These are phyloP conservation scores for Notarius quadriscutis DNA, from an alignment of 2,113 vertebrate species.

Conservation along the genomic window DNA sequence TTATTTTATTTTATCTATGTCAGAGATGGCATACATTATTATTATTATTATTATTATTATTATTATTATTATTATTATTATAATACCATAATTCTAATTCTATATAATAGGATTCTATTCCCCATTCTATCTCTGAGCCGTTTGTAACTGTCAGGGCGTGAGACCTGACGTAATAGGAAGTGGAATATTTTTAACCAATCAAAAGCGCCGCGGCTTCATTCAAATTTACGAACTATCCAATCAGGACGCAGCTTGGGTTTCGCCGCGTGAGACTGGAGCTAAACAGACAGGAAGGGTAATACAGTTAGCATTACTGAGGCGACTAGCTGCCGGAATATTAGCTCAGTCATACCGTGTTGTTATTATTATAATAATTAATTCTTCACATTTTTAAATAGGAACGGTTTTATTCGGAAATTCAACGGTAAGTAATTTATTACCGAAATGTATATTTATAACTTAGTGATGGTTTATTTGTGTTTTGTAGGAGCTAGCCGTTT, in stretches of 20 bases:
- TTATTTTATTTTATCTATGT: background rate
- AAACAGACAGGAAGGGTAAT: background rate
- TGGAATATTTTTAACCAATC: constrained; percentile 57
- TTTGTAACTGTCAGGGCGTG: background rate
- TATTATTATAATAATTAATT: background rate
- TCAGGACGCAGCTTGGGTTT: constrained; percentile 38
- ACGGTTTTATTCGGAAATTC: fast-evolving
- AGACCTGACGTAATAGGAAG: background rate
- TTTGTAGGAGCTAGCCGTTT: background rate
- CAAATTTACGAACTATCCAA: constrained; percentile 63
- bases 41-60: background rate
- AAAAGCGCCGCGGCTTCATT: constrained; percentile 50
- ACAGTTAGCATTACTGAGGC: background rate
- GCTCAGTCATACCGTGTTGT: background rate
- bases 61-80: background rate
- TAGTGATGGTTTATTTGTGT: background rate
- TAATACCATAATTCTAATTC: background rate
- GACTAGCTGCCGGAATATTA: background rate
- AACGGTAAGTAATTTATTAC: constrained; percentile 16
- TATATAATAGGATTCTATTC: background rate
- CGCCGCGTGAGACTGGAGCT: background rate
- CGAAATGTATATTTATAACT: background rate
- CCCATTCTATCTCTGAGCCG: background rate
- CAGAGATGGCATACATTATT: background rate
- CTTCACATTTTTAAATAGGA: background rate